These are phyloP conservation scores for Barypeithes pellucidus DNA, from an alignment of 2,888 invertebrate species.

Conservation along the genomic window DNA sequence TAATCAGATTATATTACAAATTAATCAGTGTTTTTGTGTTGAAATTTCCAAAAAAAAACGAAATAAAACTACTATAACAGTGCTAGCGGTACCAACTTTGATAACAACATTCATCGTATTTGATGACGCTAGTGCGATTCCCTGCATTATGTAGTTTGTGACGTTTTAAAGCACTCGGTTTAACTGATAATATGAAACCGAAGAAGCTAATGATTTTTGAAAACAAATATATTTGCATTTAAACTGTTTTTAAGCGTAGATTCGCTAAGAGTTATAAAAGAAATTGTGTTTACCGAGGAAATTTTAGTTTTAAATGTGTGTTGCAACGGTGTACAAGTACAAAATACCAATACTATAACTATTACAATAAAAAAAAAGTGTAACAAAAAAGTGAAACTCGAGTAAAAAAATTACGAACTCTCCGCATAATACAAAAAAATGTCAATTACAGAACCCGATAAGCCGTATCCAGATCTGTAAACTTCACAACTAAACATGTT, in stretches of 20 bases:
- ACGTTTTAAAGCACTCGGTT: conserved; percentile 8
- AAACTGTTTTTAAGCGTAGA: not conserved
- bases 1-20: too few relatives aligned
- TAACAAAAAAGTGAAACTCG: not conserved
- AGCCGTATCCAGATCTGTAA: not conserved
- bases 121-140: not conserved
- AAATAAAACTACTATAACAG: not conserved
- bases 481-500: not conserved
- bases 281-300: too few relatives aligned
- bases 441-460: not conserved
- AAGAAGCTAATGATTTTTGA: not conserved
- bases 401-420: too few relatives aligned
- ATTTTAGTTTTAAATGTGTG: not conserved
- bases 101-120: conserved; percentile 8
- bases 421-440: not conserved
- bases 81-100: not conserved
- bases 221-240: conserved; percentile 3
- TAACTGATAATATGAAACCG: conserved; percentile 4
- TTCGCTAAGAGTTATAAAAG: not conserved
- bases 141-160: not conserved
- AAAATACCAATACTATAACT: not conserved
- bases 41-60: not conserved
- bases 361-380: not conserved
- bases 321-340: not conserved
- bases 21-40: too few relatives aligned